These are phyloP conservation scores for Mesitornis unicolor DNA, from an alignment of 2,113 vertebrate species.

Conservation along the genomic window DNA sequence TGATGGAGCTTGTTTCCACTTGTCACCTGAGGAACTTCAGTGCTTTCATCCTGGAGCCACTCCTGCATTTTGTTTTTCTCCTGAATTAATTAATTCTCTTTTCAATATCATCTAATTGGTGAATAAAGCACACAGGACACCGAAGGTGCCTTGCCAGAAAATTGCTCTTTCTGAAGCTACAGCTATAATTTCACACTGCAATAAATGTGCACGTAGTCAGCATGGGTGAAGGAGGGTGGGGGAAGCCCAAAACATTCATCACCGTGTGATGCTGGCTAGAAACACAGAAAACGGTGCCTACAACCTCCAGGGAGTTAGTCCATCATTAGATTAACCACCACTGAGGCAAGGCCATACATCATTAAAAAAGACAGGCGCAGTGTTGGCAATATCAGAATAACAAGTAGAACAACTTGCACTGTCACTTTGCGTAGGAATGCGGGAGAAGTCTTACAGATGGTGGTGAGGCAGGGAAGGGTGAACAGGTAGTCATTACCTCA, in stretches of 20 bases:
- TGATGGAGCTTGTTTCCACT: background rate
- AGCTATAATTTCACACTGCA: background rate
- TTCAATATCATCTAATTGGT: background rate
- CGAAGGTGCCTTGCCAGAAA: background rate
- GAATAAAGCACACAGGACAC: background rate
- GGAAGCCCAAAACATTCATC: conserved; percentile 19
- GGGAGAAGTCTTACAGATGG: background rate
- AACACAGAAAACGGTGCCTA: conserved; percentile 46
- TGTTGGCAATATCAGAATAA: conserved; percentile 14
- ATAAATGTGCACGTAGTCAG: background rate
- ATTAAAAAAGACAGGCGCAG: conserved; percentile 27
- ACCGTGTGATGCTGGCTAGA: conserved; percentile 20
- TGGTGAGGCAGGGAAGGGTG: background rate
- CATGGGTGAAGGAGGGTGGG: background rate
- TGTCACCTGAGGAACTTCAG: background rate
- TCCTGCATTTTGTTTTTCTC: background rate
- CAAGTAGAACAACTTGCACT: conserved; percentile 13
- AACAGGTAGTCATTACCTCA: background rate
- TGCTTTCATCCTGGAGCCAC: background rate
- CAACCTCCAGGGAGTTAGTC: conserved; percentile 44
- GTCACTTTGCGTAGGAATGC: background rate
- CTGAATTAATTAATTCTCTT: background rate
- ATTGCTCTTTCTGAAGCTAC: background rate
- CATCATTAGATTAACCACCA: conserved; percentile 66
- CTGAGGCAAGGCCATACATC: conserved; percentile 35